Evolutionary conservation across 2,888 invertebrate species (phyloP).

Genomic region (Scaptomyza cyrtandrae): DNA sequence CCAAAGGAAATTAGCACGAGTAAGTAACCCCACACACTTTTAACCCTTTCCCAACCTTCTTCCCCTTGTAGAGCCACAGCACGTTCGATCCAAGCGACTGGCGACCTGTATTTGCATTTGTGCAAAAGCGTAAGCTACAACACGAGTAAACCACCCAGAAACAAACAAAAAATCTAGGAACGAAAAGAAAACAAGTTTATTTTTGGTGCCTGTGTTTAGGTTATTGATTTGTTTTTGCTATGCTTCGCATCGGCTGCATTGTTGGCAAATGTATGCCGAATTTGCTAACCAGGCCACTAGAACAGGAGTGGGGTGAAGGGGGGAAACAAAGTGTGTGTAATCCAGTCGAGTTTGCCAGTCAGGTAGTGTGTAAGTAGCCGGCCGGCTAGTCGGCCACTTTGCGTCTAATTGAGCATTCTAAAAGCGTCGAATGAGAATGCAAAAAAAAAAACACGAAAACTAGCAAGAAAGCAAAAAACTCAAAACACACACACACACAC

Average conservation of each 20-base stretch:
- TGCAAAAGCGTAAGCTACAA: slow-evolving; percentile 54
- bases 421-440: slow-evolving; percentile 43
- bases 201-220: slow-evolving; percentile 47
- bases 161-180: slow-evolving; percentile 10
- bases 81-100: slow-evolving; percentile 1
- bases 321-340: neutral
- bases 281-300: slow-evolving; percentile 41
- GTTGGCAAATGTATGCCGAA: slow-evolving; percentile 42
- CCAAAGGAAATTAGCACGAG: slow-evolving; percentile 53
- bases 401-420: slow-evolving; percentile 72
- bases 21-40: slow-evolving; percentile 1
- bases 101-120: slow-evolving; percentile 56
- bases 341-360: slow-evolving; percentile 27
- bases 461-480: slow-evolving; percentile 6
- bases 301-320: neutral
- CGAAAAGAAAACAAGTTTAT: slow-evolving; percentile 55
- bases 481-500: slow-evolving; percentile 7
- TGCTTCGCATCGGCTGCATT: slow-evolving; percentile 39
- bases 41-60: neutral
- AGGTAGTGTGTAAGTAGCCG: slow-evolving; percentile 21
- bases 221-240: slow-evolving; percentile 52
- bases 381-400: slow-evolving; percentile 53
- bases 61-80: neutral
- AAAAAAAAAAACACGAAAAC: slow-evolving; percentile 24
- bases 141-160: slow-evolving; percentile 31